These are phyloP conservation scores for Drosophila histrio DNA, from an alignment of 2,888 invertebrate species.

Conservation along the genomic window DNA sequence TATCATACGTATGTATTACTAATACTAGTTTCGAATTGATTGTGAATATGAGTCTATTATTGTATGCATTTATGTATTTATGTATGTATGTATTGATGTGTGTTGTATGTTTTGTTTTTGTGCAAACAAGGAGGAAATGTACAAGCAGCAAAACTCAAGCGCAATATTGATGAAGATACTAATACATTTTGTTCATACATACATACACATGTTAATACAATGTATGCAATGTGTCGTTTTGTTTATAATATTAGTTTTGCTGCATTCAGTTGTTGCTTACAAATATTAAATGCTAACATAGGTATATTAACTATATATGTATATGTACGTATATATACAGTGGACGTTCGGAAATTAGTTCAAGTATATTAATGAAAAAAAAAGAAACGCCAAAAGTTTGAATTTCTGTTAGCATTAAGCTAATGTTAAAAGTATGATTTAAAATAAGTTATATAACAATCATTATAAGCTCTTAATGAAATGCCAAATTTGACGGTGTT, in stretches of 20 bases:
- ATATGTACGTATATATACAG: conserved; percentile 15
- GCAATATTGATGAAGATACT: conserved; percentile 4
- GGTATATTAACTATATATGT: conserved; percentile 29
- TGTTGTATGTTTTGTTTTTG: conserved; percentile 8
- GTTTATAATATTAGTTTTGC: conserved; percentile 31
- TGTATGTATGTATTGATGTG: conserved; percentile 7
- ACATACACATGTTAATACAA: background rate
- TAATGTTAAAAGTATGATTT: background rate
- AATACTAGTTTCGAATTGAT: conserved; percentile 36
- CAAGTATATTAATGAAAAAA: too few relatives aligned
- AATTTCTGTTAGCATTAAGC: background rate
- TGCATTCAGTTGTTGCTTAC: conserved; percentile 21
- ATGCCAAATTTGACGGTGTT: background rate
- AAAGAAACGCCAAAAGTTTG: background rate
- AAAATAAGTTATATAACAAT: background rate
- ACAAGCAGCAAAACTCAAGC: conserved; percentile 47
- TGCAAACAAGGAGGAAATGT: conserved; percentile 32
- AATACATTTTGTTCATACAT: background rate
- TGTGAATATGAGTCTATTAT: conserved; percentile 4
- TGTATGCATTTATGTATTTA: conserved; percentile 1
- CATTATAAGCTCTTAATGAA: background rate
- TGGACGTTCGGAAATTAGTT: background rate
- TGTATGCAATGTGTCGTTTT: conserved; percentile 16
- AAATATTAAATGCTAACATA: conserved; percentile 49
- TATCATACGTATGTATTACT: conserved; percentile 29